phyloP scores from a whole-genome alignment of 2,113 vertebrate species.

The Ageneiosus marmoratus region DNA sequence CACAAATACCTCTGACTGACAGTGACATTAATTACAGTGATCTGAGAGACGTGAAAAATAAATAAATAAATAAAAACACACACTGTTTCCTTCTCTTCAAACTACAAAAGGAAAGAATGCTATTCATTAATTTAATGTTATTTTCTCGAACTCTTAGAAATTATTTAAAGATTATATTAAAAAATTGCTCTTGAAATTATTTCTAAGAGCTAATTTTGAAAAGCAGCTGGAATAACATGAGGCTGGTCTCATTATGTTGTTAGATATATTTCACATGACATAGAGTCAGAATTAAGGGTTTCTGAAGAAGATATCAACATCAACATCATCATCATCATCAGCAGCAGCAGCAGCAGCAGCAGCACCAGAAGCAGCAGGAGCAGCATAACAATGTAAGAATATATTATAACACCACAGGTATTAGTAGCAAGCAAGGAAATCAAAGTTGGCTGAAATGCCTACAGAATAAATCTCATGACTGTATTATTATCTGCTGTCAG shows the following conservation, averaged over 20 bases:
- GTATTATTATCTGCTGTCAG: too few species aligned
- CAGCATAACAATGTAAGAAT: not conserved
- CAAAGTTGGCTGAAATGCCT: too few species aligned
- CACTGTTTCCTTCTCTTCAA: not conserved
- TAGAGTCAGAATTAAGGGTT: too few species aligned
- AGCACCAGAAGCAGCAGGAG: not conserved
- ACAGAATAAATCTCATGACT: too few species aligned
- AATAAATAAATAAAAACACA: too few species aligned
- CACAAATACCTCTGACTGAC: not conserved
- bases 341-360: not conserved
- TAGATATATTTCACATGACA: not conserved
- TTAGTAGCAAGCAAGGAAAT: too few species aligned
- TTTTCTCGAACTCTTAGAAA: not conserved
- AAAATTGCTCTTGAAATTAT: too few species aligned
- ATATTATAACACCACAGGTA: not conserved
- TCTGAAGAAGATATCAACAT: not conserved
- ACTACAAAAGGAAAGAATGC: not conserved
- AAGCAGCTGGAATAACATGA: not conserved
- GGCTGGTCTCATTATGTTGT: not conserved
- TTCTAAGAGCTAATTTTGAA: not conserved
- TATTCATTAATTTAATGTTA: too few species aligned
- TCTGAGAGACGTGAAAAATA: not conserved
- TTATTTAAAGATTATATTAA: not conserved
- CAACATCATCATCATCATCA: too few species aligned
- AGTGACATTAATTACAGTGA: not conserved